Evolutionary conservation across 2,797 vertebrate genomes (phyloP).

Genomic region (Sebastes baramenuke): DNA sequence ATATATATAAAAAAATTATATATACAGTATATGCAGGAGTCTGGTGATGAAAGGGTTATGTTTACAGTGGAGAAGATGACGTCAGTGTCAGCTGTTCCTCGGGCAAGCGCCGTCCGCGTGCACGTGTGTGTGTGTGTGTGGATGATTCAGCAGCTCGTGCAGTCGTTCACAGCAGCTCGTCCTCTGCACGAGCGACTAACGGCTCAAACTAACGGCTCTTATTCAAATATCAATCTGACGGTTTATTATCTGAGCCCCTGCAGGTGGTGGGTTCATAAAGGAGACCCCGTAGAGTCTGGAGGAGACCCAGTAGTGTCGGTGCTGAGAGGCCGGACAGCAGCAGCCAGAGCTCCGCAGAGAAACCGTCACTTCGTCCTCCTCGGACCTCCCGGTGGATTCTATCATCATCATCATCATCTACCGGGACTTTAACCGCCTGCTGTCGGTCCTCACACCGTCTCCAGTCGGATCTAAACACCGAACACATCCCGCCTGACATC

Average conservation of each 20-base stretch:
- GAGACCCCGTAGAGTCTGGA: constrained; percentile 1
- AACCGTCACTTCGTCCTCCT: neutral
- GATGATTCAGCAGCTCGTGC: constrained; percentile 67
- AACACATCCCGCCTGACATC: neutral
- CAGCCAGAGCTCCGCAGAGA: neutral
- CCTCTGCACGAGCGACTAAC: neutral
- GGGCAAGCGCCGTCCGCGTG: constrained; percentile 1
- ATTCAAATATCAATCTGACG: neutral
- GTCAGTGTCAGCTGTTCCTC: constrained; percentile 63
- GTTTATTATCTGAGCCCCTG: neutral
- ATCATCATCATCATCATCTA: fast-evolving
- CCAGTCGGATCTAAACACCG: neutral
- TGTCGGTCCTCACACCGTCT: neutral
- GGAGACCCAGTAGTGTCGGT: neutral
- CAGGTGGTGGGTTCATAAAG: neutral
- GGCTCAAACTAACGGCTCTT: neutral
- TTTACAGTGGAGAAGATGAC: constrained; percentile 52
- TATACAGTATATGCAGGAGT: neutral
- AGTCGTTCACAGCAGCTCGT: neutral
- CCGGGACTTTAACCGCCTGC: neutral
- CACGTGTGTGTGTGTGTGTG: neutral
- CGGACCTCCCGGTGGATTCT: neutral
- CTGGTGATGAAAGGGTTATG: constrained; percentile 51
- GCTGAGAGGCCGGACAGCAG: constrained; percentile 2
- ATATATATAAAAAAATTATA: too few species aligned